Evolutionary conservation across 1,140 invertebrate genomes (phyloP).

Genomic region (Drosophila takahashii): DNA sequence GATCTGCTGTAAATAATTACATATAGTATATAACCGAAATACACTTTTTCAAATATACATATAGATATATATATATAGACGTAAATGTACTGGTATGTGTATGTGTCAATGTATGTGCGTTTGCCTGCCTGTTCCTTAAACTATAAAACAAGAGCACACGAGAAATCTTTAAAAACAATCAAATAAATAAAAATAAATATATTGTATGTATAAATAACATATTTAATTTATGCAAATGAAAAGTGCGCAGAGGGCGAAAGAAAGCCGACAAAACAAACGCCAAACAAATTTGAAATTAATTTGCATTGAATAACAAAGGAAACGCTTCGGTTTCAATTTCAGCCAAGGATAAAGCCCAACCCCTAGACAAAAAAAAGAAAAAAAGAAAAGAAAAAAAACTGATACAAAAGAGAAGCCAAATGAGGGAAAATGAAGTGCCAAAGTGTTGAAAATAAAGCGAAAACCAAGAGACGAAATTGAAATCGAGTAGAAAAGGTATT

Average conservation of each 20-base stretch:
- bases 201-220: background rate
- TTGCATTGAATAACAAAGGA: conserved; percentile 67
- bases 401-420: conserved; percentile 39
- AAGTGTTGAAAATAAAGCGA: conserved; percentile 64
- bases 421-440: conserved; percentile 73
- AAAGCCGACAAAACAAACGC: conserved; percentile 19
- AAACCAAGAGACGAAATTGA: conserved; percentile 36
- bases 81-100: conserved; percentile 33
- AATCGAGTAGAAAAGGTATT: conserved; percentile 7
- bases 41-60: conserved; percentile 8
- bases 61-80: background rate
- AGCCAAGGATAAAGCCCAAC: conserved; percentile 29
- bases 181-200: conserved; percentile 16
- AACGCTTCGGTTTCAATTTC: conserved; percentile 45
- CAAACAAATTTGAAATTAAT: conserved; percentile 74
- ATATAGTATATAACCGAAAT: conserved; percentile 14
- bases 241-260: conserved; percentile 34
- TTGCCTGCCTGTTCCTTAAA: conserved; percentile 25
- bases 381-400: conserved; percentile 13
- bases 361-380: conserved; percentile 24
- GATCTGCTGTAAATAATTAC: conserved; percentile 44
- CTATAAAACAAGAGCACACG: conserved; percentile 16
- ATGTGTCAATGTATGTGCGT: conserved; percentile 37
- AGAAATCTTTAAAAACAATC: conserved; percentile 21
- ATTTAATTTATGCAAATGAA: conserved; percentile 69